Evolutionary conservation across 2,888 invertebrate genomes (phyloP).

Genomic region (Sarcophaga variegata): DNA sequence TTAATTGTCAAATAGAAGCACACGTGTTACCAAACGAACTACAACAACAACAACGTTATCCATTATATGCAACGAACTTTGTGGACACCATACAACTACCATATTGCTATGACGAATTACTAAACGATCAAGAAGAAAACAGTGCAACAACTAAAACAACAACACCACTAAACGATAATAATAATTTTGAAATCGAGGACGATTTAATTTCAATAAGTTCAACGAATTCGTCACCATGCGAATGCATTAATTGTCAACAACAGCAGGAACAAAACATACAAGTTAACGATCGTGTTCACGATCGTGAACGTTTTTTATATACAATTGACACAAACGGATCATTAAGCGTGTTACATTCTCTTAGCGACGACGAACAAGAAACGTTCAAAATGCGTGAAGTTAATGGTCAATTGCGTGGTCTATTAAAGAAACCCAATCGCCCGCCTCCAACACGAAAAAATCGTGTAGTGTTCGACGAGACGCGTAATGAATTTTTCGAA

Average conservation of each 20-base stretch:
- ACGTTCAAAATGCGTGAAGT: slow-evolving; percentile 81
- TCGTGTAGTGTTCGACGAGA: slow-evolving; percentile 94
- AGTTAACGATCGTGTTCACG: slow-evolving; percentile 12
- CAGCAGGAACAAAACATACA: slow-evolving; percentile 8
- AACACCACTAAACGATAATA: background rate
- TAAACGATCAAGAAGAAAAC: slow-evolving; percentile 28
- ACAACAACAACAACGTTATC: slow-evolving; percentile 13
- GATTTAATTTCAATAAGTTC: slow-evolving; percentile 58
- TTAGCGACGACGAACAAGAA: background rate
- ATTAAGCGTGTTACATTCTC: background rate
- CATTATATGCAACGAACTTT: slow-evolving; percentile 47
- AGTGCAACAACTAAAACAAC: slow-evolving; percentile 11
- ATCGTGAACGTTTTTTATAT: slow-evolving; percentile 6
- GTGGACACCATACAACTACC: slow-evolving; percentile 22
- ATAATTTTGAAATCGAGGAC: slow-evolving; percentile 27
- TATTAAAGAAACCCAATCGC: slow-evolving; percentile 89
- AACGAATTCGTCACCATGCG: slow-evolving; percentile 59
- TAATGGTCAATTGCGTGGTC: slow-evolving; percentile 81
- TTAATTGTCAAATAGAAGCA: slow-evolving; percentile 26
- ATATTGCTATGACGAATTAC: slow-evolving; percentile 61
- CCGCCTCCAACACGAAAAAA: slow-evolving; percentile 87
- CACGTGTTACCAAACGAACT: slow-evolving; percentile 47
- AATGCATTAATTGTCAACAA: slow-evolving; percentile 63
- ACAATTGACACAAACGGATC: slow-evolving; percentile 34
- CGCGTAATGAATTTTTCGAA: slow-evolving; percentile 94